Conservation (phyloP, 2,888 invertebrate species). For the Clunio marinus region DNA sequence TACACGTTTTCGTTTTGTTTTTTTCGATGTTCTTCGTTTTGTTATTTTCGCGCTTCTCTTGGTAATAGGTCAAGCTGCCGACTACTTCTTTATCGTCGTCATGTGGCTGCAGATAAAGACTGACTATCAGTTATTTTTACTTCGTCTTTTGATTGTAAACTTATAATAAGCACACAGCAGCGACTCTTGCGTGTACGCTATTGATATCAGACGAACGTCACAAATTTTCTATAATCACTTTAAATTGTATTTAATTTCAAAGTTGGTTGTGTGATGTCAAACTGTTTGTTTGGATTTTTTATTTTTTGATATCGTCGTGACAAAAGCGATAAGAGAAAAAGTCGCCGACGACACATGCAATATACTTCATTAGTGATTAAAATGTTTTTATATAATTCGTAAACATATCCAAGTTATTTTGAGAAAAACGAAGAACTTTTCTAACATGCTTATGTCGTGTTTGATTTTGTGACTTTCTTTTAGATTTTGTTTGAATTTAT, state of each 20-base stretch:
- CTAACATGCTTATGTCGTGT: too few relatives aligned
- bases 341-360: not conserved
- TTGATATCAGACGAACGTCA: not conserved
- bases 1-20: not conserved
- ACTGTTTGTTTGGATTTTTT: not conserved
- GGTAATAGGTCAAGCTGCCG: not conserved
- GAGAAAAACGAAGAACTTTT: too few relatives aligned
- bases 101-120: not conserved
- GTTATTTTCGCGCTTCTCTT: not conserved
- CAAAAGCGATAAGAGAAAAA: not conserved
- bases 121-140: not conserved
- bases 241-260: not conserved
- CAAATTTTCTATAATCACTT: not conserved
- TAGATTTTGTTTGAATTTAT: too few relatives aligned
- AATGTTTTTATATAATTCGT: too few relatives aligned
- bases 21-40: not conserved
- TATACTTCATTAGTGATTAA: not conserved
- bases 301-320: not conserved
- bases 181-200: not conserved
- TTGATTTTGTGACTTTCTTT: too few relatives aligned
- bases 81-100: not conserved
- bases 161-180: not conserved
- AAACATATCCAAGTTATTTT: too few relatives aligned
- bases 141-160: not conserved
- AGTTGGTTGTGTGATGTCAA: constrained; percentile 1